Evolutionary conservation across 2,888 invertebrate genomes (phyloP).

Genomic region (Aricia artaxerxes): DNA sequence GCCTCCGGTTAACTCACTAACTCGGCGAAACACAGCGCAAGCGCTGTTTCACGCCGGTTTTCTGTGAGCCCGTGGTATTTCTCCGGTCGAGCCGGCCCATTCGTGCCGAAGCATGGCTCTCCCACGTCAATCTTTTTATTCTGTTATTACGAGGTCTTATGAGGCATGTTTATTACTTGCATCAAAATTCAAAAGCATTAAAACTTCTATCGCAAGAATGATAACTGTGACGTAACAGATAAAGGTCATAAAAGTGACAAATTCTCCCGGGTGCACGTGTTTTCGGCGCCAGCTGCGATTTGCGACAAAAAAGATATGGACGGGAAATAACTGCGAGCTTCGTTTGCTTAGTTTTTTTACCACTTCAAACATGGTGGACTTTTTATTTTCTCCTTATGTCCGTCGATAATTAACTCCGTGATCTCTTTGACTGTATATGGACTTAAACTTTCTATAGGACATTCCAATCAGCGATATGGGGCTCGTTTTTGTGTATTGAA

Average conservation of each 20-base stretch:
- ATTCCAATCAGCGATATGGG: constrained; percentile 17
- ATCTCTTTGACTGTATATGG: constrained; percentile 38
- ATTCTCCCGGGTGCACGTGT: constrained; percentile 37
- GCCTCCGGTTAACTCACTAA: too few relatives aligned
- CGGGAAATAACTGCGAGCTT: constrained; percentile 70
- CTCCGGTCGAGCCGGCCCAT: too few relatives aligned
- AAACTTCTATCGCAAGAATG: constrained; percentile 3
- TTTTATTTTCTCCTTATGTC: constrained; percentile 43
- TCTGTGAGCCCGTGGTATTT: too few relatives aligned
- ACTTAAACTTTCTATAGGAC: constrained; percentile 22
- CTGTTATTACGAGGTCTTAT: too few relatives aligned
- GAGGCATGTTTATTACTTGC: background rate
- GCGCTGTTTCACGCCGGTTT: too few relatives aligned
- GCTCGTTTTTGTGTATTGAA: constrained; percentile 39
- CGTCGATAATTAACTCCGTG: constrained; percentile 40
- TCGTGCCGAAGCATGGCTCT: too few relatives aligned
- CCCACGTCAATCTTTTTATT: too few relatives aligned
- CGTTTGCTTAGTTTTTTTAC: constrained; percentile 62
- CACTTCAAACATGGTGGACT: constrained; percentile 41
- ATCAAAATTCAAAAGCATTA: background rate
- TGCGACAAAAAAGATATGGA: constrained; percentile 66
- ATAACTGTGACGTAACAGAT: constrained; percentile 18
- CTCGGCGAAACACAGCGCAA: too few relatives aligned
- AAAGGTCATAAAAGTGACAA: constrained; percentile 34
- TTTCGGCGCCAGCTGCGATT: constrained; percentile 61